Evolutionary conservation across 2,113 vertebrate genomes (phyloP), one percentile per base, ranked within the genome.

Genomic region (Oncorhynchus nerka): DNA sequence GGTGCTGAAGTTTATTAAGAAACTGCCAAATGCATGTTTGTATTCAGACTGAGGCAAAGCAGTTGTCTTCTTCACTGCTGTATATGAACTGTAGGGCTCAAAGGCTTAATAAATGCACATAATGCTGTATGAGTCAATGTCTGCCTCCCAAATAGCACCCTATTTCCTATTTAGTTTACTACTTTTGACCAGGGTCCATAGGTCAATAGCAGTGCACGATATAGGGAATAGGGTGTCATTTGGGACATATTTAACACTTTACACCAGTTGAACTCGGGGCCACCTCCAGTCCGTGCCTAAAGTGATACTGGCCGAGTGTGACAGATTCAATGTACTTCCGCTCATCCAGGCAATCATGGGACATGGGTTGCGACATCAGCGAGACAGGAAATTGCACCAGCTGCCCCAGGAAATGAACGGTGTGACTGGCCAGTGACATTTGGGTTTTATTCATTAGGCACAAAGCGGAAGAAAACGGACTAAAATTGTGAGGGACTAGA

Each of bases 311-410:
- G 59, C 65, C 13, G 3, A 15, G 22, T 67, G 26, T 67, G 65
- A 32, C 65, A 62, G 59, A 22, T 62, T 9, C 59, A 62, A 24
- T 67, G 65, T 67, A 30, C 65, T 67, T 67, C 24, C 65, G 11
- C 26, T 16, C 26, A 15, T 67, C 65, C 65, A 28, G 65, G 26
- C 65, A 11, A 16, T 28, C 4, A 67, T 13, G 22, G 26, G 65
- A 67, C 64, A 66, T 66, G 22, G n/a, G 7, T 11, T 26, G 22
- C 7, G 64, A 66, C 65, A 67, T 67, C 65, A 67, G 12, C 11
- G 65, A 67, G 65, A 32, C 65, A 67, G 65, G 65, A 67, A 67
- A 67, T 67, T 67, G 65, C 12, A 67, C 5, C 12, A n/a, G n/a
- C 16, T 62, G 59, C 59, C n/a, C 59, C n/a, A 22, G 59, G 59